Base-by-base conservation (phyloP, 2,797 vertebrate genomes). In the Melanotaenia boesemani region DNA sequence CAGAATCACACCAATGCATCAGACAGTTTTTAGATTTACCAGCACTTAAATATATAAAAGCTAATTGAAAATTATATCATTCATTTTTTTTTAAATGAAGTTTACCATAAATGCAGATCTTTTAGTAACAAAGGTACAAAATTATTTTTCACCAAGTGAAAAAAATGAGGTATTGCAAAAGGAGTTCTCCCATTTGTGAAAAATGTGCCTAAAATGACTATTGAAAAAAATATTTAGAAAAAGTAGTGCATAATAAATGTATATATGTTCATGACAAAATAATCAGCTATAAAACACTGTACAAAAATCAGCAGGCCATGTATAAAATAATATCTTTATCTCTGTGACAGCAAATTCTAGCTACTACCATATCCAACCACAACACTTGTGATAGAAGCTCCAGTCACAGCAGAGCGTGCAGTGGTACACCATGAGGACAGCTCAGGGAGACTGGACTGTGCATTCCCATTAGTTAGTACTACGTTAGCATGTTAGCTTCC, bases 131-230 rank as follows among this genome's bases (percentile, higher is more conserved):
- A 99, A 99, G 97, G 97, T 99, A 99, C 97, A 99, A 99, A 99
- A 99, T 98, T 97, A 98, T 98, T 97, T 98, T 97, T 98, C 97
- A 97, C 97, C 97, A 98, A 99, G 97, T 98, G 97, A 97, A 98
- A 99, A 98, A 99, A 99, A 98, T 99, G 97, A 99, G 97, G 97
- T 99, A 99, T 99, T 98, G 97, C 97, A 99, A 99, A 99, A 98
- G 97, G 97, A 99, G 96, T 97, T 97, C 96, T 98, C 97, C 97
- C 97, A 96, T 98, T 96, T 97, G 96, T 98, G 97, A 98, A 98
- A 98, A 99, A 98, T 98, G 97, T 98, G 97, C 98, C 98, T 99
- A 98, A 98, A 98, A 99, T 99, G 97, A 99, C 97, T 98, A 97
- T 98, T 98, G 97, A 98, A 98, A 98, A 99, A 98, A 98, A 99